Percentiles rank a stretch among this genome's conserved stretches.
Evolutionary conservation across 2,888 invertebrate genomes (phyloP).

Genomic region (Diaphora mendica): DNA sequence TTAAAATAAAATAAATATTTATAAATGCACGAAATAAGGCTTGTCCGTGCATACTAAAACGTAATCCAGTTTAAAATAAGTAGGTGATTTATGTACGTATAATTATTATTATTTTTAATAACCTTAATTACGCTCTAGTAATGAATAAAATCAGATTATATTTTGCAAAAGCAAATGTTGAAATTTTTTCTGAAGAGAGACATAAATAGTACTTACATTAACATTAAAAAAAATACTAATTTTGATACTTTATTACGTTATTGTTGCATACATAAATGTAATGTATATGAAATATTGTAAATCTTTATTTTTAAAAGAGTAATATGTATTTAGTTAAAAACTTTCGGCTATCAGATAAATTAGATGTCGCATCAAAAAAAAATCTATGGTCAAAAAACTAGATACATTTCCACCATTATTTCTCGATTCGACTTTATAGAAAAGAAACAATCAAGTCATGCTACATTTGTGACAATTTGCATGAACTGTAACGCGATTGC

Average conservation of each 20-base stretch:
- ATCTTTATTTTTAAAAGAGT: too few relatives aligned
- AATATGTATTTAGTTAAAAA: too few relatives aligned
- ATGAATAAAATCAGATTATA: not conserved
- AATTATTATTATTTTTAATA: not conserved
- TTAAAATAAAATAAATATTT: not conserved
- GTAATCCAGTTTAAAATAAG: not conserved
- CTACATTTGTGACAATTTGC: slow-evolving; percentile 19
- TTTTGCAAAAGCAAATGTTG: not conserved
- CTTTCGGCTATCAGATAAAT: too few relatives aligned
- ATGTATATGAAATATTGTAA: too few relatives aligned
- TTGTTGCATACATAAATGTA: too few relatives aligned
- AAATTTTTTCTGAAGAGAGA: not conserved
- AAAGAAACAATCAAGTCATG: not conserved
- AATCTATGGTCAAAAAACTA: not conserved
- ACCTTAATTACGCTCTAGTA: not conserved
- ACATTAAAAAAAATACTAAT: too few relatives aligned
- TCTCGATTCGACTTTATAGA: not conserved
- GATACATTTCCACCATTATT: not conserved
- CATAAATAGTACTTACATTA: not conserved
- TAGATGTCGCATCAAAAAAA: not conserved
- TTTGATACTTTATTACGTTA: too few relatives aligned
- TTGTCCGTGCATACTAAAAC: not conserved
- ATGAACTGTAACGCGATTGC: slow-evolving; percentile 19
- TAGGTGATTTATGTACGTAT: not conserved
- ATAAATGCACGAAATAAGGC: not conserved